Conservation (phyloP, 1,140 invertebrate genomes). For the Holotrichia oblita region DNA sequence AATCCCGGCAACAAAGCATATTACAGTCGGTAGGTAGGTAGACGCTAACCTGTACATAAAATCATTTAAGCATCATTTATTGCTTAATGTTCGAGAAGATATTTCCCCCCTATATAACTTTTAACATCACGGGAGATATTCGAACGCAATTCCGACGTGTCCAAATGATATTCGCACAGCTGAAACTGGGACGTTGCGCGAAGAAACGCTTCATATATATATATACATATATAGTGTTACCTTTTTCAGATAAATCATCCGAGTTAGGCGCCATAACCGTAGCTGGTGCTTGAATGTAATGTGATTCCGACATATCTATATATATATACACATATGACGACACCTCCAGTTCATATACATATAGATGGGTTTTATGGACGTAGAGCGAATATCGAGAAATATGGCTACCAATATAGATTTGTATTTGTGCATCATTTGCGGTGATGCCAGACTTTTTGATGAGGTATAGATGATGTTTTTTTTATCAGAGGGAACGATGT, state of each 20-base stretch:
- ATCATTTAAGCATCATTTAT: constrained; percentile 1
- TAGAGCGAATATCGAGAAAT: background rate
- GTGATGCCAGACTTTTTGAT: background rate
- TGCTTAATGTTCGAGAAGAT: constrained; percentile 5
- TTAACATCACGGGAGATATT: background rate
- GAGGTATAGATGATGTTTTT: background rate
- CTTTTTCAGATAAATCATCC: constrained; percentile 8
- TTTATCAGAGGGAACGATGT: too few relatives aligned
- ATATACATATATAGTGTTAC: background rate
- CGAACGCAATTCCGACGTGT: background rate
- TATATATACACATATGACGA: background rate
- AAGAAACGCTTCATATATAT: background rate
- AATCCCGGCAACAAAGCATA: too few relatives aligned
- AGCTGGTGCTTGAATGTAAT: background rate
- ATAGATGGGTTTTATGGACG: background rate
- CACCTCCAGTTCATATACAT: background rate
- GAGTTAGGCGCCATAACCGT: background rate
- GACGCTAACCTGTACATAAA: background rate
- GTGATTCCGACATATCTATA: too few relatives aligned
- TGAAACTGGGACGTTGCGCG: too few relatives aligned
- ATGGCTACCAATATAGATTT: background rate
- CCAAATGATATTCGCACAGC: background rate
- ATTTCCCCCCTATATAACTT: background rate
- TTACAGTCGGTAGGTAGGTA: background rate
- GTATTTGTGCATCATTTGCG: background rate